These are phyloP conservation scores for Torymus aiolomorphi DNA, from an alignment of 2,888 invertebrate genomes.

Conservation along the genomic window DNA sequence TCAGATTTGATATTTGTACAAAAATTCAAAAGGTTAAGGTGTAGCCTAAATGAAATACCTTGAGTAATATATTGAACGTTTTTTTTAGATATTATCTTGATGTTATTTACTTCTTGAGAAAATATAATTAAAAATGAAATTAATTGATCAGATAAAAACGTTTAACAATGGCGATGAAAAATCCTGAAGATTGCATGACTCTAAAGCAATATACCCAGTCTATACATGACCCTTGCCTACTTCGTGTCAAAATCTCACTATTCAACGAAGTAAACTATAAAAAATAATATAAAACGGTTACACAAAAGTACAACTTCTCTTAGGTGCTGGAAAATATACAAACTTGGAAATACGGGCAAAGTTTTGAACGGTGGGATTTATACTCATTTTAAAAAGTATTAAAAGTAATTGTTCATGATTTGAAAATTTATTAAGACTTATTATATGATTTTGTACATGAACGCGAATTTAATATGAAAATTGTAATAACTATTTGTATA, in stretches of 20 bases:
- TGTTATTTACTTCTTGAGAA: conserved; percentile 33
- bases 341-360: too few species aligned
- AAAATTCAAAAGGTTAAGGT: conserved; percentile 20
- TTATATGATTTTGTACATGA: too few species aligned
- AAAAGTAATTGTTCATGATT: too few species aligned
- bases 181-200: conserved; percentile 33
- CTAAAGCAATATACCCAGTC: not conserved
- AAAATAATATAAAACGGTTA: not conserved
- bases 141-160: conserved; percentile 52
- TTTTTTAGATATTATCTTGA: conserved; percentile 23
- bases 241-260: conserved; percentile 9
- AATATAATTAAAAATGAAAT: conserved; percentile 50
- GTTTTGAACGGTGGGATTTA: too few species aligned
- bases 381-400: too few species aligned
- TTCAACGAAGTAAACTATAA: not conserved
- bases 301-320: too few species aligned
- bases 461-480: too few species aligned
- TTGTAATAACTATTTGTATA: too few species aligned
- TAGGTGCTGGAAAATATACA: too few species aligned
- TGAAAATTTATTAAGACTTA: too few species aligned
- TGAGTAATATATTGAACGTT: conserved; percentile 17
- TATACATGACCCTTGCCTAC: conserved; percentile 10
- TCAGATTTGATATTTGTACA: not conserved
- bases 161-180: conserved; percentile 41
- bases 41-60: conserved; percentile 9